These are phyloP conservation scores for Nylanderia fulva DNA, from an alignment of 1,140 invertebrate species.

Conservation along the genomic window DNA sequence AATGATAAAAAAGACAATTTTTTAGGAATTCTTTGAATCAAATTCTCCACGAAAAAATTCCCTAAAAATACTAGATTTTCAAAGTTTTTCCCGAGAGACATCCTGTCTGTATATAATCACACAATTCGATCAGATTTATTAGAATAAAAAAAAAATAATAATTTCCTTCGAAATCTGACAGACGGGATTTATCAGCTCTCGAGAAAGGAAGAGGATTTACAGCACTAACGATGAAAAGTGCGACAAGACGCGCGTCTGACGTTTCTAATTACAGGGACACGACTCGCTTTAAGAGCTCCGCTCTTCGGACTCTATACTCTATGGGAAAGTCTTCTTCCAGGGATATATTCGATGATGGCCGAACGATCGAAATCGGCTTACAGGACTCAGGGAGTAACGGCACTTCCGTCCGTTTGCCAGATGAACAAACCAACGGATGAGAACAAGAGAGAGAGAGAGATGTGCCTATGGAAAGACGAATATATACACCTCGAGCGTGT, in stretches of 20 bases:
- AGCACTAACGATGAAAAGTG: constrained; percentile 33
- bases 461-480: constrained; percentile 20
- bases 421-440: too few species aligned
- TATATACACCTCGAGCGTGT: constrained; percentile 38
- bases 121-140: neutral
- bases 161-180: too few species aligned
- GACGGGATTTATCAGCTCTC: neutral
- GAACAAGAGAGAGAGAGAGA: too few species aligned
- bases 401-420: constrained; percentile 43
- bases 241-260: constrained; percentile 23
- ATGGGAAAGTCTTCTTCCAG: constrained; percentile 36
- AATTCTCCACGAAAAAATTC: too few species aligned
- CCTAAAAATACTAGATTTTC: too few species aligned
- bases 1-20: too few species aligned
- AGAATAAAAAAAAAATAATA: neutral
- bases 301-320: constrained; percentile 5
- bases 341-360: constrained; percentile 40
- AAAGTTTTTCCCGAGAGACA: too few species aligned
- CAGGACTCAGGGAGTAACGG: constrained; percentile 43
- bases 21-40: too few species aligned
- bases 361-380: constrained; percentile 49
- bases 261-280: constrained; percentile 44
- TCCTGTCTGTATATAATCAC: too few species aligned
- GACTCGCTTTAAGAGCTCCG: neutral
- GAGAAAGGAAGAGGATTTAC: constrained; percentile 19